Conservation (phyloP, 1,140 invertebrate species). For the Sesamia nonagrioides region DNA sequence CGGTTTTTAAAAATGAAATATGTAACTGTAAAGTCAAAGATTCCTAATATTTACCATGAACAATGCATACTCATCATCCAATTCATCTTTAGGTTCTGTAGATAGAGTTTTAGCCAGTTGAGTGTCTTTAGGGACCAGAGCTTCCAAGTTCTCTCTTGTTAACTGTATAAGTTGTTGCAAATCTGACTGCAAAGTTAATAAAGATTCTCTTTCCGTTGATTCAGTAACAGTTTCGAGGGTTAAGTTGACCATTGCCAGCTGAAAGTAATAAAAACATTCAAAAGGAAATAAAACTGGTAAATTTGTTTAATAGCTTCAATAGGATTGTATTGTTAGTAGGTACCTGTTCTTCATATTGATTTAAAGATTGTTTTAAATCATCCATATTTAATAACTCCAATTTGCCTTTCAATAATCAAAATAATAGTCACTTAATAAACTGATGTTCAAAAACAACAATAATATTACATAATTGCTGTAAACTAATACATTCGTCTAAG, state of each 20-base stretch:
- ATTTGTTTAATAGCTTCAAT: slow-evolving; percentile 7
- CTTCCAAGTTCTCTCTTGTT: slow-evolving; percentile 88
- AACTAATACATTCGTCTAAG: too few species aligned
- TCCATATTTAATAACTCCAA: slow-evolving; percentile 60
- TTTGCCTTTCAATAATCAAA: not conserved
- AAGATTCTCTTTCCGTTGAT: slow-evolving; percentile 87
- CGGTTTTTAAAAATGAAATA: not conserved
- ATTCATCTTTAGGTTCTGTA: slow-evolving; percentile 60
- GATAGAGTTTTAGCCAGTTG: slow-evolving; percentile 49
- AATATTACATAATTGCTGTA: too few species aligned
- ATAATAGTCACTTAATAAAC: not conserved
- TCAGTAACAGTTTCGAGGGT: slow-evolving; percentile 86
- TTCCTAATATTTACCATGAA: slow-evolving; percentile 88
- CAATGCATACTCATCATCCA: slow-evolving; percentile 91
- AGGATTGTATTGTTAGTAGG: slow-evolving; percentile 26
- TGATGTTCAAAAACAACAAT: not conserved
- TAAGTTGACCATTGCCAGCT: slow-evolving; percentile 89
- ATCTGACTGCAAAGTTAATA: slow-evolving; percentile 89
- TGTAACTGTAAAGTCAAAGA: too few species aligned
- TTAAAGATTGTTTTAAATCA: slow-evolving; percentile 76
- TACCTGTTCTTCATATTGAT: slow-evolving; percentile 88
- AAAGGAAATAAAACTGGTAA: too few species aligned
- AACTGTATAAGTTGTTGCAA: slow-evolving; percentile 90
- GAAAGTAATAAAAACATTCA: slow-evolving; percentile 56
- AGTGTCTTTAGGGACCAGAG: slow-evolving; percentile 56